Evolutionary conservation across 2,797 vertebrate species (phyloP).

Genomic region (Myoxocephalus aenaeus): DNA sequence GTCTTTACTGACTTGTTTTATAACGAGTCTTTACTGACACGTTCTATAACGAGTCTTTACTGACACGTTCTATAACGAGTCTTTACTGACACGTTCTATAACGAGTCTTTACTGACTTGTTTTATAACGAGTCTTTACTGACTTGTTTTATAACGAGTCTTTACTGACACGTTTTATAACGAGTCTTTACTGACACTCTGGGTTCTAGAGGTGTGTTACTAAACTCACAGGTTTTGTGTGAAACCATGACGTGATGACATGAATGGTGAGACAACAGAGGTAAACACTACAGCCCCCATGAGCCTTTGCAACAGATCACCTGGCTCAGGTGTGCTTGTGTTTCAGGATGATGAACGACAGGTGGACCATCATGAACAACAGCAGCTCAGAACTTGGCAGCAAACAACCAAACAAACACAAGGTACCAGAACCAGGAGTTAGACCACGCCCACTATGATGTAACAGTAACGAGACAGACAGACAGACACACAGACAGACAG

Average conservation of each 20-base stretch:
- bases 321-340: conserved; percentile 35
- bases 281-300: background rate
- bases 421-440: conserved; percentile 70
- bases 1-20: too few species aligned
- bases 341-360: conserved; percentile 86
- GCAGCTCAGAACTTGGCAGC: conserved; percentile 88
- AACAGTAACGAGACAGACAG: background rate
- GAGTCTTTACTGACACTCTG: background rate
- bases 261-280: too few species aligned
- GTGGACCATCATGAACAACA: conserved; percentile 91
- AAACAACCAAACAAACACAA: conserved; percentile 83
- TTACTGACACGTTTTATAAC: background rate
- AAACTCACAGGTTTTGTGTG: too few species aligned
- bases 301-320: background rate
- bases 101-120: background rate
- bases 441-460: background rate
- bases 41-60: background rate
- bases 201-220: too few species aligned
- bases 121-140: too few species aligned
- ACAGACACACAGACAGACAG: background rate
- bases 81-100: too few species aligned
- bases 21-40: too few species aligned
- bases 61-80: background rate
- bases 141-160: too few species aligned
- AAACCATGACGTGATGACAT: too few species aligned